Conservation (phyloP, 1,140 invertebrate species). For the Conus betulinus region DNA sequence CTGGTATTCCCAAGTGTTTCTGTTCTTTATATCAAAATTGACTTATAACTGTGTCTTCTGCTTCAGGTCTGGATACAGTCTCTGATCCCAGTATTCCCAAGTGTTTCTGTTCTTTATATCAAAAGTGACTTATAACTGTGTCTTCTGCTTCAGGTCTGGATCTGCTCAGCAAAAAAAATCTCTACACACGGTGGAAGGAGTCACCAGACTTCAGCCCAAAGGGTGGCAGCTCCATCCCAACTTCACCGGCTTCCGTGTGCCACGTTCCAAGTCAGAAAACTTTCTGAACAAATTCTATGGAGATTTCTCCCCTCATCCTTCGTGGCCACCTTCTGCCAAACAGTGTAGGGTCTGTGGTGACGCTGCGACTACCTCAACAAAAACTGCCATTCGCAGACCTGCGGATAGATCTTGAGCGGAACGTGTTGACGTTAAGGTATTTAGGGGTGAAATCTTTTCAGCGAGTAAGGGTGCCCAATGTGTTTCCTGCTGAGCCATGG, state of each 20-base stretch:
- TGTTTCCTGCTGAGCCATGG: slow-evolving; percentile 45
- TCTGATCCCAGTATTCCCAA: too few species aligned
- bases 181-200: neutral
- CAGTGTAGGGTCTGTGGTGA: slow-evolving; percentile 37
- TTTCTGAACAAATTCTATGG: slow-evolving; percentile 37
- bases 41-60: neutral
- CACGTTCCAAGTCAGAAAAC: neutral
- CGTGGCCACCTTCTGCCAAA: slow-evolving; percentile 12
- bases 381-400: slow-evolving; percentile 53
- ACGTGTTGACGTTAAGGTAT: slow-evolving; percentile 53
- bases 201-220: slow-evolving; percentile 34
- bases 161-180: slow-evolving; percentile 17
- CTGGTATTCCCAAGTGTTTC: too few species aligned
- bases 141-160: slow-evolving; percentile 32
- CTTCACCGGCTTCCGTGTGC: slow-evolving; percentile 39
- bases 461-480: slow-evolving; percentile 41
- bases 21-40: too few species aligned
- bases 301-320: slow-evolving; percentile 34
- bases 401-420: slow-evolving; percentile 43
- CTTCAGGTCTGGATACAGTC: neutral
- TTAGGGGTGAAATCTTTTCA: slow-evolving; percentile 56
- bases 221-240: slow-evolving; percentile 36
- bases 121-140: neutral
- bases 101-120: too few species aligned
- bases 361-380: slow-evolving; percentile 39